Evolutionary conservation across 2,797 vertebrate genomes (phyloP).

Genomic region (Neopelma chrysocephalum): DNA sequence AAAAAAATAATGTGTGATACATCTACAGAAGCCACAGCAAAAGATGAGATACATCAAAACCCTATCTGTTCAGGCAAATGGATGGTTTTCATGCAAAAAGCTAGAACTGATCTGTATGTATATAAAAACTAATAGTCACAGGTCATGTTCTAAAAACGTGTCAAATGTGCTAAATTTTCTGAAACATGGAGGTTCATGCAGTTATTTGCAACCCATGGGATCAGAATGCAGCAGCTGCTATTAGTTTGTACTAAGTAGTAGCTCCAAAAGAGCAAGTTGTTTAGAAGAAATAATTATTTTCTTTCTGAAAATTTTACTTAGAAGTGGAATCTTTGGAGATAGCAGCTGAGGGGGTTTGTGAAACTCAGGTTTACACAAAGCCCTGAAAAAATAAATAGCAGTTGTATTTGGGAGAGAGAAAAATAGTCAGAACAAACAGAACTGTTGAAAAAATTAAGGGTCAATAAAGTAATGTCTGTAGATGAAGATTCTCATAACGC

Average conservation of each 20-base stretch:
- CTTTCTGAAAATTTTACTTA: conserved; percentile 1
- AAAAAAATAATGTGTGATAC: neutral
- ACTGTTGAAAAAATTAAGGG: neutral
- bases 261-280: neutral
- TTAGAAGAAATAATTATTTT: neutral
- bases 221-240: neutral
- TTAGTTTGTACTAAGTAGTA: neutral
- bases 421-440: neutral
- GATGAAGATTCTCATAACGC: neutral
- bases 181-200: neutral
- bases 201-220: neutral
- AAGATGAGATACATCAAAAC: neutral
- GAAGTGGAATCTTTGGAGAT: neutral
- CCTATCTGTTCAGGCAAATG: neutral
- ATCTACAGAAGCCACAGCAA: neutral
- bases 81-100: neutral
- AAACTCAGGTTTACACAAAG: neutral
- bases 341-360: neutral
- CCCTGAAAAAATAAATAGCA: neutral
- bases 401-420: neutral
- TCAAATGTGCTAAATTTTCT: neutral
- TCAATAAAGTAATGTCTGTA: neutral
- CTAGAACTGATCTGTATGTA: neutral
- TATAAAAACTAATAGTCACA: neutral
- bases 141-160: neutral